These are phyloP conservation scores for Hippocampus zosterae DNA, from an alignment of 2,113 vertebrate species.

Conservation along the genomic window DNA sequence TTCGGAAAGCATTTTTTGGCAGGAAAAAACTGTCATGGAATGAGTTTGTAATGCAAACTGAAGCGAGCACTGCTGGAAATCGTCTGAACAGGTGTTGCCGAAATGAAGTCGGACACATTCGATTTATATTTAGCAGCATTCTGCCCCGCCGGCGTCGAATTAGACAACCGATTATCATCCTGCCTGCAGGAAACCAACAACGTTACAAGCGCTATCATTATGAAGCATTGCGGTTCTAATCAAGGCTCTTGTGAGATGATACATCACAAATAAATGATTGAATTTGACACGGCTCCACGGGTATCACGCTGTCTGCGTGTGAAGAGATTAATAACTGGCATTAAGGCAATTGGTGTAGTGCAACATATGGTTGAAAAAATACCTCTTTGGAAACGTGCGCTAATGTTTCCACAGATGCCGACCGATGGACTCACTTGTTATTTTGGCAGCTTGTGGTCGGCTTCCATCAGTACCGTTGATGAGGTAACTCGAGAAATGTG, in stretches of 20 bases:
- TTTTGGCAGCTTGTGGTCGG: neutral
- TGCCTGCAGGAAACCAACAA: slow-evolving; percentile 4
- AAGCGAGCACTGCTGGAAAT: slow-evolving; percentile 11
- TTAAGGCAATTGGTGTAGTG: neutral
- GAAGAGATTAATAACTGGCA: neutral
- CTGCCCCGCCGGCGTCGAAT: slow-evolving; percentile 10
- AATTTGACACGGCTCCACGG: neutral
- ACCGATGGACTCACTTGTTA: neutral
- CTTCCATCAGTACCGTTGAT: neutral
- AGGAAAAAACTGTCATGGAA: slow-evolving; percentile 9
- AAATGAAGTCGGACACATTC: slow-evolving; percentile 32
- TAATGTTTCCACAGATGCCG: neutral
- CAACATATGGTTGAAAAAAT: slow-evolving; percentile 1
- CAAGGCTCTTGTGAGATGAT: neutral
- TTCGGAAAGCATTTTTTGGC: slow-evolving; percentile 4
- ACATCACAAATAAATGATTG: neutral
- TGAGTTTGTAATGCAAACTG: slow-evolving; percentile 17
- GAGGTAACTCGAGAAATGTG: neutral
- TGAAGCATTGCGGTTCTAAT: slow-evolving; percentile 1
- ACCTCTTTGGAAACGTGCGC: neutral
- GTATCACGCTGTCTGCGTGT: neutral
- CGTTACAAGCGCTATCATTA: neutral
- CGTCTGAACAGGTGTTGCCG: slow-evolving; percentile 29
- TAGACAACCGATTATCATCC: slow-evolving; percentile 10
- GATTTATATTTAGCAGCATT: slow-evolving; percentile 20